Conservation (phyloP, 2,888 invertebrate genomes). For the Ochlodes sylvanus region DNA sequence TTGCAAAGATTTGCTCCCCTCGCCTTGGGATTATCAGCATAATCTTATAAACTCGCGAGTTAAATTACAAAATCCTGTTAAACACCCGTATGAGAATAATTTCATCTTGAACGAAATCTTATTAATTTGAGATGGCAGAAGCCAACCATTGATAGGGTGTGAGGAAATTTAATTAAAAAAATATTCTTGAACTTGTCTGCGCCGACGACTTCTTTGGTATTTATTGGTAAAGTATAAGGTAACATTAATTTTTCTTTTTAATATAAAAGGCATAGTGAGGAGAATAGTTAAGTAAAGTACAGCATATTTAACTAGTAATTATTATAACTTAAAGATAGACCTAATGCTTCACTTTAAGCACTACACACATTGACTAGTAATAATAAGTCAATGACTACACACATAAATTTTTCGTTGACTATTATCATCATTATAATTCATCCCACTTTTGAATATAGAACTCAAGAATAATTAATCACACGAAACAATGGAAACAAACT, state of each 20-base stretch:
- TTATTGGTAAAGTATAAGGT: no score
- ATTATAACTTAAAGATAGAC: no score
- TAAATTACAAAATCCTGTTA: background rate
- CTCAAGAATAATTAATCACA: background rate
- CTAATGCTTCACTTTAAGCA: no score
- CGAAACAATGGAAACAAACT: background rate
- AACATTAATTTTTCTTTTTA: no score
- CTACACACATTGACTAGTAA: no score
- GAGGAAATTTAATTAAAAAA: slow-evolving; percentile 55
- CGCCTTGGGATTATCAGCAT: background rate
- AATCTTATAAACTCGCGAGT: background rate
- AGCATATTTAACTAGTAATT: no score
- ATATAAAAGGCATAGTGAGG: no score
- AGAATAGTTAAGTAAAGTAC: no score
- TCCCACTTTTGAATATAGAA: background rate
- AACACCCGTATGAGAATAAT: slow-evolving; percentile 10
- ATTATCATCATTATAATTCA: no score
- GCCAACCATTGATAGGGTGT: slow-evolving; percentile 45
- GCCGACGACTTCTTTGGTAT: no score
- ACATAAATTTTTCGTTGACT: no score
- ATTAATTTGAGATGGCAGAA: slow-evolving; percentile 42
- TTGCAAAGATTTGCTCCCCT: background rate
- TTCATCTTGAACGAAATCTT: slow-evolving; percentile 27
- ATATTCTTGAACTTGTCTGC: slow-evolving; percentile 23
- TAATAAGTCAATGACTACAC: no score